These are phyloP conservation scores for Prochilodus magdalenae DNA, from an alignment of 2,113 vertebrate species.

Conservation along the genomic window DNA sequence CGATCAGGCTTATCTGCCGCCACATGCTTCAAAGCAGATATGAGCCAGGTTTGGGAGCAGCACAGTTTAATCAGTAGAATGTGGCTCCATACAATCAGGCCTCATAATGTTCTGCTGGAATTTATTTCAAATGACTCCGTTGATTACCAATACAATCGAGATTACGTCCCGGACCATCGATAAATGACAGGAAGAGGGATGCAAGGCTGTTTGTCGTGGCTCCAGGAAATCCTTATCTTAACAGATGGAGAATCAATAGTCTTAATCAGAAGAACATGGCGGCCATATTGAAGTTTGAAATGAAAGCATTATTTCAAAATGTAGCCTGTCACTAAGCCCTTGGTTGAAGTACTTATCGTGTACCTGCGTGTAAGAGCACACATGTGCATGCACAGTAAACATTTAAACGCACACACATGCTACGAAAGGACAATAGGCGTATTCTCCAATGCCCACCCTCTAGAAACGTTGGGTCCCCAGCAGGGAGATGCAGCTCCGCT, in stretches of 20 bases:
- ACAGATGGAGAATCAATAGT: conserved; percentile 61
- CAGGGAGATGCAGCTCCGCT: conserved; percentile 61
- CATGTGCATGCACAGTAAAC: not conserved
- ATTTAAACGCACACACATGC: conserved; percentile 42
- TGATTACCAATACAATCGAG: conserved; percentile 42
- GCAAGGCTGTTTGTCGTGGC: conserved; percentile 33
- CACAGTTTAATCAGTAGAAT: conserved; percentile 48
- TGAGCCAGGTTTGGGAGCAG: conserved; percentile 25
- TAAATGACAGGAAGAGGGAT: conserved; percentile 40
- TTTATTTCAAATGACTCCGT: conserved; percentile 36
- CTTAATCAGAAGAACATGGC: conserved; percentile 59
- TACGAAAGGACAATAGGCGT: conserved; percentile 60
- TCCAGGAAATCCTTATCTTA: conserved; percentile 50
- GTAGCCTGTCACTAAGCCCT: conserved; percentile 35
- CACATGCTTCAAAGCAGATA: conserved; percentile 42
- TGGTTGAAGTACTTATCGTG: conserved; percentile 39
- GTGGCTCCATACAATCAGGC: conserved; percentile 38
- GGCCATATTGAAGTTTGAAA: conserved; percentile 47
- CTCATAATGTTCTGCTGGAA: conserved; percentile 42
- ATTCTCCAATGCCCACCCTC: conserved; percentile 58
- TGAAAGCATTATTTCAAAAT: conserved; percentile 51
- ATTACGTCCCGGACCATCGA: conserved; percentile 50
- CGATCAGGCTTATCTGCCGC: conserved; percentile 65
- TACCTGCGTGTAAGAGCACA: conserved; percentile 24
- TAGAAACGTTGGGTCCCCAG: conserved; percentile 57